Percentiles rank a stretch among this genome's conserved stretches.
Evolutionary conservation across 2,888 invertebrate species (phyloP).

Genomic region (Druceiella hillmani): DNA sequence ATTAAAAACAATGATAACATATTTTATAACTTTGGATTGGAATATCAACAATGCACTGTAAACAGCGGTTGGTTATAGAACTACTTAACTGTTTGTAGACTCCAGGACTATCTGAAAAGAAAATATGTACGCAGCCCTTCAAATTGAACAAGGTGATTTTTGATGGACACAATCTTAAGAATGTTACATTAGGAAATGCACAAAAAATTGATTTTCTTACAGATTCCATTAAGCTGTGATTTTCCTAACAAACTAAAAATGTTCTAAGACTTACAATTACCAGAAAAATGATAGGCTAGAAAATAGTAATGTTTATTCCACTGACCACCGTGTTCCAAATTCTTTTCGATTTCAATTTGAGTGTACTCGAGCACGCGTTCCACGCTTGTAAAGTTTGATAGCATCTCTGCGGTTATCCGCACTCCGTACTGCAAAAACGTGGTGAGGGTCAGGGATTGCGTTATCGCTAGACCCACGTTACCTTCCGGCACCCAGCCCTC

Average conservation of each 20-base stretch:
- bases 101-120: too few species aligned
- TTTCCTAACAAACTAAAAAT: too few species aligned
- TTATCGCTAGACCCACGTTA: conserved; percentile 60
- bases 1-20: too few species aligned
- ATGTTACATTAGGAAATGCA: not conserved
- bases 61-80: too few species aligned
- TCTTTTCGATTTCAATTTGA: conserved; percentile 55
- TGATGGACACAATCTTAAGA: too few species aligned
- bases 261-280: not conserved
- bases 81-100: too few species aligned
- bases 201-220: not conserved
- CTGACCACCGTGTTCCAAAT: conserved; percentile 33
- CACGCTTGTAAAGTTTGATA: conserved; percentile 73
- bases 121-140: too few species aligned
- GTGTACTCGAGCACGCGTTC: conserved; percentile 83
- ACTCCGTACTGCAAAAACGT: conserved; percentile 71
- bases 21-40: too few species aligned
- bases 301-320: not conserved
- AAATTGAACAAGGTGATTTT: too few species aligned
- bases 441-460: conserved; percentile 56
- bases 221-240: too few species aligned
- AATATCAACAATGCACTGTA: too few species aligned
- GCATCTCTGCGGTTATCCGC: conserved; percentile 75
- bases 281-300: not conserved
- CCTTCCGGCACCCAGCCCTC: conserved; percentile 45